Base-by-base conservation (phyloP, 2,797 vertebrate species). In the Falco berigora region DNA sequence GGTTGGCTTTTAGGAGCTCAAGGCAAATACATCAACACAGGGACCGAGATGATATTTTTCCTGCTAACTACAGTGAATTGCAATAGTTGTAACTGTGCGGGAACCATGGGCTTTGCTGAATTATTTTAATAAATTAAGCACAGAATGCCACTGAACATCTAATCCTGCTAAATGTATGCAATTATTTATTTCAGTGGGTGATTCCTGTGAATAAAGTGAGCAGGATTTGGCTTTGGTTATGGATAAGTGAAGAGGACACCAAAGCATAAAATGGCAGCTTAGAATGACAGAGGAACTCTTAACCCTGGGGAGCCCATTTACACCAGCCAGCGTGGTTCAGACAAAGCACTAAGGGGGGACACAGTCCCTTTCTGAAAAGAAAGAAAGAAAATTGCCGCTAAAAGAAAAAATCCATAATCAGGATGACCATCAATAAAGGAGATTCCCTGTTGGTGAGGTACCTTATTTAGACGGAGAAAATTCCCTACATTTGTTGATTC, bases 331-430 rank as follows among this genome's bases (percentile, higher is more conserved):
- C 18, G 3, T 7, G 49, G 88, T 63, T 93, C 86, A 93, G 49
- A 95, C 88, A 96, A 96, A 95, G 86, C 28, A 0, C 77, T 82
- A 71, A 93, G 71, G 77, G 38, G n/a, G 56, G 67, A 93, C 80
- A 96, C 8, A 28, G 80, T 96, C 52, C 73, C 80, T 74, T 93
- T 90, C 88, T 93, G 59, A 92, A 95, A 93, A 89, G 92, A 91
- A 88, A 91, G 79, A 73, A 92, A 96, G 92, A 90, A 96, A 97
- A 95, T 72, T 93, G 64, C 19, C 32, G 88, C 88, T 93, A 91
- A 95, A 95, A 95, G 86, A 93, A 96, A 96, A 96, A 95, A 93
- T 92, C 88, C 92, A 95, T 96, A 95, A 95, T 95, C 92, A 87
- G 77, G 71, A 93, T 77, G 88, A 93, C 86, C 67, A 85, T 95